Evolutionary conservation across 2,888 invertebrate species (phyloP).

Genomic region (Ceraclea dissimilis): DNA sequence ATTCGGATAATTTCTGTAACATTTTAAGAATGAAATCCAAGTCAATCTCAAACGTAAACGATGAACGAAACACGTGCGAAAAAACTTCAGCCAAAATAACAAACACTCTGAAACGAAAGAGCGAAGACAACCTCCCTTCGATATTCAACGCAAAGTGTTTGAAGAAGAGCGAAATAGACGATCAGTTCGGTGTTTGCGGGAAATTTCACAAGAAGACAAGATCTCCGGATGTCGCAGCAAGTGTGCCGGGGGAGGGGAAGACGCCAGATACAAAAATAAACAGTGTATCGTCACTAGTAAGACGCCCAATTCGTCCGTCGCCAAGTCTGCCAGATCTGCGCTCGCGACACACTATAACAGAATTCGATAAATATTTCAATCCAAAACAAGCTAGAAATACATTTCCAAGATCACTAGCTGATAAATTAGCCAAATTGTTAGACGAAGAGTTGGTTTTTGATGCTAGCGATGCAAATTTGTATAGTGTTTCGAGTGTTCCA

Average conservation of each 20-base stretch:
- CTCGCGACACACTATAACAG: conserved; percentile 32
- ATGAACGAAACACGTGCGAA: conserved; percentile 23
- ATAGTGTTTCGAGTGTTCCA: conserved; percentile 51
- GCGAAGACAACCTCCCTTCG: conserved; percentile 21
- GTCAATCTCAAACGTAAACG: conserved; percentile 39
- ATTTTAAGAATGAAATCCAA: conserved; percentile 35
- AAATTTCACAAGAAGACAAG: conserved; percentile 27
- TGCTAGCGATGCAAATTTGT: conserved; percentile 28
- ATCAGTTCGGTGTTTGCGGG: conserved; percentile 25
- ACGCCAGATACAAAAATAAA: conserved; percentile 21
- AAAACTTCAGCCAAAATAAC: conserved; percentile 27
- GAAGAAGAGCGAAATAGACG: conserved; percentile 25
- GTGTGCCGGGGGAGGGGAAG: conserved; percentile 26
- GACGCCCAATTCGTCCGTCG: conserved; percentile 9
- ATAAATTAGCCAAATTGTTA: conserved; percentile 21
- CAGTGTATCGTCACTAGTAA: conserved; percentile 15
- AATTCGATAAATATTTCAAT: conserved; percentile 24
- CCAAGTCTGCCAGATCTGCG: conserved; percentile 36
- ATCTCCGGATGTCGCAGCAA: conserved; percentile 30
- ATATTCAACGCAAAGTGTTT: conserved; percentile 24
- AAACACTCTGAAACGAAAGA: conserved; percentile 28
- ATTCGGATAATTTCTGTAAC: conserved; percentile 50
- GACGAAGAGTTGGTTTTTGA: conserved; percentile 22
- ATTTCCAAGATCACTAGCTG: conserved; percentile 21
- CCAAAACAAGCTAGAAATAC: conserved; percentile 23